Percentiles rank a stretch among this genome's conserved stretches.
phyloP scores from a whole-genome alignment of 2,113 vertebrate genomes.

The Hiodon tergisus region DNA sequence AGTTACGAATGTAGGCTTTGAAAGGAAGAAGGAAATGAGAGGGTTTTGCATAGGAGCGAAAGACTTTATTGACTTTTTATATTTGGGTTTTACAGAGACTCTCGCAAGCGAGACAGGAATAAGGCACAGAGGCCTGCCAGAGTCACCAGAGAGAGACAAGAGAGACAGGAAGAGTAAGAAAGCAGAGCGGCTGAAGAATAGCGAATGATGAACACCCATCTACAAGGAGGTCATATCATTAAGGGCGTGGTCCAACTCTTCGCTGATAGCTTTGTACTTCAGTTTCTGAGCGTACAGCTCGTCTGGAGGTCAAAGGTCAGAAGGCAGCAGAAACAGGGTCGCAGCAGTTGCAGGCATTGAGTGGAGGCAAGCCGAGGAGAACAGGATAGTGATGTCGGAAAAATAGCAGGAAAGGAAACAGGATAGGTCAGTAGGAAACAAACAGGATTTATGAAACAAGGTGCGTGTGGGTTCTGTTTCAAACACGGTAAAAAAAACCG shows the following conservation, averaged over 20 bases:
- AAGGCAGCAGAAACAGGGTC: constrained; percentile 48
- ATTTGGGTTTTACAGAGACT: constrained; percentile 11
- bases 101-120: constrained; percentile 18
- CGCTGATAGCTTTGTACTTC: constrained; percentile 89
- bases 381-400: constrained; percentile 29
- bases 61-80: constrained; percentile 37
- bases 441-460: not conserved
- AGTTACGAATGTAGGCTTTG: not conserved
- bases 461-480: too few relatives aligned
- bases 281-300: constrained; percentile 89
- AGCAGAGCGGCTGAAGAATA: constrained; percentile 13
- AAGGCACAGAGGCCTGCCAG: constrained; percentile 39
- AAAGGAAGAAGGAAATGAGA: constrained; percentile 21
- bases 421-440: not conserved
- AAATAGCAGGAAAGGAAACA: constrained; percentile 27
- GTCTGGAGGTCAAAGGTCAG: constrained; percentile 60
- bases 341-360: constrained; percentile 39
- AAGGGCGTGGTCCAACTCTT: constrained; percentile 88
- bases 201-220: constrained; percentile 23
- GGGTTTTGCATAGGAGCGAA: constrained; percentile 19
- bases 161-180: constrained; percentile 20
- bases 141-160: not conserved
- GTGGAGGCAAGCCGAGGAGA: constrained; percentile 37
- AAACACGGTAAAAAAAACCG: too few relatives aligned
- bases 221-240: constrained; percentile 86